Base-by-base conservation (phyloP, 2,797 vertebrate genomes). In the Onychomys arenicola region DNA sequence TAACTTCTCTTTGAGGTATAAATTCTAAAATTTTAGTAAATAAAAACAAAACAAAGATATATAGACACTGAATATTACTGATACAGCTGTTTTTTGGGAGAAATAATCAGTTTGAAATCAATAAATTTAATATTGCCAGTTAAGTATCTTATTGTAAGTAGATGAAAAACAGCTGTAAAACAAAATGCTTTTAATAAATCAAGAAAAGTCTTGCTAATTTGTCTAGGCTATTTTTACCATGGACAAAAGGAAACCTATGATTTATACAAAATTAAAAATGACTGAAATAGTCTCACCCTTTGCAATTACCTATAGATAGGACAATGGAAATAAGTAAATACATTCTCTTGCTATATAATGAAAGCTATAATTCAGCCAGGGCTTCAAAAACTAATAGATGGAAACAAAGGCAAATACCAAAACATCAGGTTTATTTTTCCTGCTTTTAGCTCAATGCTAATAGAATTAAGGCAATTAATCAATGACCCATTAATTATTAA, bases 321-420 rank as follows among this genome's bases (percentile, higher is more conserved):
- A 96, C 93, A 97, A 96, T 91, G 97, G 77, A 96, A 97, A 95
- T 93, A 95, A 97, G 95, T 91, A 96, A 93, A 93, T 97, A 97
- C 97, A 96, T 98, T 98, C 98, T 98, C 96, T 98, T 98, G 97
- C 97, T 98, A 97, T 93, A 52, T 95, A 94, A 96, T 17, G 34
- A 93, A 93, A 87, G 59, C 25, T 43, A 4, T 91, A 49, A 93
- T 87, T 96, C 78, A 96, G 89, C 19, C 29, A 94, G 65, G 80
- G 32, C 49, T 89, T 93, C 40, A 89, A 52, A 86, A 97, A 76
- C 46, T 83, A 77, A 87, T 1, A 83, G 71, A 52, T 92, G n/a
- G 7, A 40, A 94, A 91, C 57, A 90, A 90, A 19, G 16, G 23
- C 61, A 90, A 89, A 55, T 61, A 67, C 37, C 19, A 71, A 91